These are phyloP conservation scores for Nematostella vectensis DNA, from an alignment of 92 coral and sea anemone genomes.

Conservation along the genomic window DNA sequence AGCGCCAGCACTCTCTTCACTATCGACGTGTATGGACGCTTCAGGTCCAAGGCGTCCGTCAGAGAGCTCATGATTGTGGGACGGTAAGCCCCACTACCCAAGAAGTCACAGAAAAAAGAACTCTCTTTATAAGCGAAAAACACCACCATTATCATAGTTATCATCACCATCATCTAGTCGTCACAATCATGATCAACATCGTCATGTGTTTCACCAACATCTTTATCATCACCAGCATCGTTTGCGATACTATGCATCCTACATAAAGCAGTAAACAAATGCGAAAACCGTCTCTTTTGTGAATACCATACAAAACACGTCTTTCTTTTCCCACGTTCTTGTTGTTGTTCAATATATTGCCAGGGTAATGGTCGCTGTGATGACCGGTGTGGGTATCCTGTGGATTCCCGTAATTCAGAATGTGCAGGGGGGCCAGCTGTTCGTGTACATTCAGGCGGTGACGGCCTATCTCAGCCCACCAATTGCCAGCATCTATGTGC, in stretches of 20 bases:
- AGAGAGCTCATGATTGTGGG: conserved; percentile 94
- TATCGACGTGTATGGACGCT: conserved; percentile 68
- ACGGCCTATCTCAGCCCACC: conserved; percentile 88
- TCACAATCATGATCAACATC: no score
- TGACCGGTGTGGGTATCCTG: conserved; percentile 85
- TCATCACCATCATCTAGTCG: no score
- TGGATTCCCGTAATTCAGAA: conserved; percentile 95
- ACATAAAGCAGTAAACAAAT: no score
- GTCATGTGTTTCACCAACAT: no score
- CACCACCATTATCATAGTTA: no score
- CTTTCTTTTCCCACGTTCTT: no score
- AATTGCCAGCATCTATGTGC: conserved; percentile 76
- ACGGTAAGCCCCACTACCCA: conserved; percentile 50
- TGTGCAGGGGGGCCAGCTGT: conserved; percentile 94
- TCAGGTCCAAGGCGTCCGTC: conserved; percentile 50
- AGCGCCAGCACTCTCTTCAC: conserved; percentile 91
- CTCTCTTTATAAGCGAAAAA: no score
- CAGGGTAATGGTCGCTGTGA: conserved; percentile 83
- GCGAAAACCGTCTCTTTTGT: no score
- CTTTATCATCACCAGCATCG: no score
- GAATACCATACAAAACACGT: no score
- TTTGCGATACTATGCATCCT: no score
- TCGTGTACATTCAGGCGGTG: conserved; percentile 90
- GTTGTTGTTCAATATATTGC: neutral
- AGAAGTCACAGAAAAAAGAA: no score